These are phyloP conservation scores for Sula dactylatra DNA, from an alignment of 2,113 vertebrate species.

Conservation along the genomic window DNA sequence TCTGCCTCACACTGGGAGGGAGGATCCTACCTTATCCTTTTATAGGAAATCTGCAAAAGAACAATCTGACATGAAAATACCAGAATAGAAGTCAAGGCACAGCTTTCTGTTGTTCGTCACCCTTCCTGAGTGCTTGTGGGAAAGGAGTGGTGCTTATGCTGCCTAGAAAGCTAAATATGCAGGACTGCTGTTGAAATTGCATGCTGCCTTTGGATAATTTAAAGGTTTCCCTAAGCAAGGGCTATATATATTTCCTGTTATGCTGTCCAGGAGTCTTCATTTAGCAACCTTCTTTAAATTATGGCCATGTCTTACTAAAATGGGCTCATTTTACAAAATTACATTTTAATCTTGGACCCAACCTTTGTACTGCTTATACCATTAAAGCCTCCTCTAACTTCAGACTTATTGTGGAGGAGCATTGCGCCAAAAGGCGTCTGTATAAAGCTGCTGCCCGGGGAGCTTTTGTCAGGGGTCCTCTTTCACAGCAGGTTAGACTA, in stretches of 20 bases:
- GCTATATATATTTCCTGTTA: neutral
- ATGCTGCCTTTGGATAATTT: neutral
- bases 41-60: neutral
- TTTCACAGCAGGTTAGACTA: neutral
- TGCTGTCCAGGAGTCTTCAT: neutral
- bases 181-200: neutral
- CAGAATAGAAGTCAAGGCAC: neutral
- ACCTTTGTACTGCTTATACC: neutral
- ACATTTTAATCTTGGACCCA: neutral
- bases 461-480: neutral
- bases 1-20: neutral
- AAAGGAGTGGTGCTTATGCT: neutral
- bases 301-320: neutral
- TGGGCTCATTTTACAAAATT: neutral
- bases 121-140: neutral
- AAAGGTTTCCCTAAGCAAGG: neutral
- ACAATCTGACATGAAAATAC: neutral
- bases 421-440: neutral
- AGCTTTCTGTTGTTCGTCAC: neutral
- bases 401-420: neutral
- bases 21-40: neutral
- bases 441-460: neutral
- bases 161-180: neutral
- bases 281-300: neutral
- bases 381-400: neutral